Percentiles rank a stretch among this genome's conserved stretches.
These are phyloP conservation scores for Philypnodon macrostomus DNA, from an alignment of 2,797 vertebrate genomes.

Conservation along the genomic window DNA sequence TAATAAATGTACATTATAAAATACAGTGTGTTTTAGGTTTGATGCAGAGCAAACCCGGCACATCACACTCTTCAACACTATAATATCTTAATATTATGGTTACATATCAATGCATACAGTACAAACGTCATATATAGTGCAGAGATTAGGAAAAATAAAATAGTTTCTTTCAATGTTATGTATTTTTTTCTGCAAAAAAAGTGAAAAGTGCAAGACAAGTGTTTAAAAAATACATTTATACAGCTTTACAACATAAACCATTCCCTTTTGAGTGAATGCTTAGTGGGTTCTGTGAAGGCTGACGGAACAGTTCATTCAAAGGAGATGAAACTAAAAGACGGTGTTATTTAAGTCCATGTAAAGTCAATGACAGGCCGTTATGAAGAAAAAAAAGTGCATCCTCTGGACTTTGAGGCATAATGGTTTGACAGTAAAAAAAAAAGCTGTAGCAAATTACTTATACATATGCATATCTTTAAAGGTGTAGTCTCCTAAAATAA, in stretches of 20 bases:
- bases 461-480: no score
- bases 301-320: conserved; percentile 27
- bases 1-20: conserved; percentile 62
- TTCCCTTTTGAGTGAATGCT: conserved; percentile 36
- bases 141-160: conserved; percentile 28
- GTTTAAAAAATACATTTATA: conserved; percentile 42
- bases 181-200: conserved; percentile 29
- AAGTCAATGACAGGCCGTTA: conserved; percentile 18
- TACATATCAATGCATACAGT: conserved; percentile 35
- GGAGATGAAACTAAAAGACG: conserved; percentile 16
- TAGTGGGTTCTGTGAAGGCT: conserved; percentile 53
- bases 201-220: conserved; percentile 57
- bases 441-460: no score
- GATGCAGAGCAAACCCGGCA: conserved; percentile 61
- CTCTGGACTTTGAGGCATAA: conserved; percentile 40
- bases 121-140: conserved; percentile 25
- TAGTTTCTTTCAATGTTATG: no score
- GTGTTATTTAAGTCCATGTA: not conserved
- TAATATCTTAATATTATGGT: no score
- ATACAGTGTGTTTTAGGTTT: conserved; percentile 47
- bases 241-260: conserved; percentile 41
- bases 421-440: conserved; percentile 1
- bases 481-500: no score
- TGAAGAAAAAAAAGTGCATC: conserved; percentile 42
- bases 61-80: conserved; percentile 54